These are phyloP conservation scores for Alviniconcha strummeri DNA, from an alignment of 2,888 invertebrate genomes.

Conservation along the genomic window DNA sequence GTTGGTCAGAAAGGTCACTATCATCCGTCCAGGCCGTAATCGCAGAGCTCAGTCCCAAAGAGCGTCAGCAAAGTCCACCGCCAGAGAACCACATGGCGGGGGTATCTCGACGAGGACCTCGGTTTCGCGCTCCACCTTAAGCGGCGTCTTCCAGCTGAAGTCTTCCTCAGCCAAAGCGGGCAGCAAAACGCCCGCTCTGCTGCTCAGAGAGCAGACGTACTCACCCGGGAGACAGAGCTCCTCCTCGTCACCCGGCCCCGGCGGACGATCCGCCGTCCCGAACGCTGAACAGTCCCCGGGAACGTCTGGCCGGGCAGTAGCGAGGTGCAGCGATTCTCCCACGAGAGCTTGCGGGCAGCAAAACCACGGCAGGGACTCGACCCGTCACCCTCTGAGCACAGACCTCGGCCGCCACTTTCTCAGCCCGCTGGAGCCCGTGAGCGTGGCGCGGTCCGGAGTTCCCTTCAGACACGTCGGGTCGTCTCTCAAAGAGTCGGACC, in stretches of 20 bases:
- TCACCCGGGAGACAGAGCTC: neutral
- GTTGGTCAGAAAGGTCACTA: conserved; percentile 3
- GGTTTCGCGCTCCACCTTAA: neutral
- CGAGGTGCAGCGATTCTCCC: too few relatives aligned
- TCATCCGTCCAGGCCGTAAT: neutral
- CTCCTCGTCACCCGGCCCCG: neutral
- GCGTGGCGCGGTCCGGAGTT: neutral
- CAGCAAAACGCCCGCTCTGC: neutral
- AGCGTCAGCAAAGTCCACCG: too few relatives aligned
- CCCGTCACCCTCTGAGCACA: neutral
- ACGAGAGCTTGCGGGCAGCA: too few relatives aligned
- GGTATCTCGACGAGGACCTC: neutral
- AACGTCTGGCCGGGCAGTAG: too few relatives aligned
- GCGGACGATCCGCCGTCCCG: too few relatives aligned
- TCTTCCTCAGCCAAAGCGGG: neutral
- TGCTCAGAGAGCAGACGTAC: neutral
- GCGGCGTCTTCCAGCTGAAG: neutral
- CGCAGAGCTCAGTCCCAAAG: conserved; percentile 12
- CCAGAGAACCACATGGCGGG: neutral
- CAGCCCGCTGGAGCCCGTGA: neutral
- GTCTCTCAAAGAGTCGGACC: conserved; percentile 16
- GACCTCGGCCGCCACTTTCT: neutral
- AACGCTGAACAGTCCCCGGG: too few relatives aligned
- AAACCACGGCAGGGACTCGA: neutral
- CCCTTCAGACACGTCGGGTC: conserved; percentile 1